Conservation (phyloP, 2,113 vertebrate species). For the Heteronetta atricapilla region DNA sequence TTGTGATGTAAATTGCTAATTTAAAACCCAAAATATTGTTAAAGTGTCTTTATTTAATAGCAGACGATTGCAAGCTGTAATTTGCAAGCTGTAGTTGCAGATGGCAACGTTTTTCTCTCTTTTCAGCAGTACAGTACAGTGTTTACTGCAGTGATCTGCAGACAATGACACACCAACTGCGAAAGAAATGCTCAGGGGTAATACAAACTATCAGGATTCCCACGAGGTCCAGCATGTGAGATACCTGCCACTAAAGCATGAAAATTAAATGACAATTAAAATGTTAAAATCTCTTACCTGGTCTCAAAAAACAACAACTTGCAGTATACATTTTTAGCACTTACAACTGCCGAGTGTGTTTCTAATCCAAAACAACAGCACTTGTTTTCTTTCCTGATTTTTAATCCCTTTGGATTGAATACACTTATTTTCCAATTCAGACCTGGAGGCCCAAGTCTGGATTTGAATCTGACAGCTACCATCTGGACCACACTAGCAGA, state of each 20-base stretch:
- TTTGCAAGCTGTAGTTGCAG: constrained; percentile 85
- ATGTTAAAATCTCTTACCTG: not conserved
- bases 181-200: constrained; percentile 60
- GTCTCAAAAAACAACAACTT: not conserved
- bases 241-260: constrained; percentile 8
- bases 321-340: not conserved
- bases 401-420: constrained; percentile 41
- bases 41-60: constrained; percentile 85
- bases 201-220: constrained; percentile 44
- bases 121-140: constrained; percentile 74
- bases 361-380: constrained; percentile 17
- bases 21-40: constrained; percentile 86
- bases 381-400: constrained; percentile 46
- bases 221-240: not conserved
- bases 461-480: constrained; percentile 54
- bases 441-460: constrained; percentile 38
- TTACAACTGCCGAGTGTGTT: not conserved
- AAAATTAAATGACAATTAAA: constrained; percentile 30
- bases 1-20: constrained; percentile 85
- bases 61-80: constrained; percentile 83
- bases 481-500: constrained; percentile 54
- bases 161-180: constrained; percentile 73
- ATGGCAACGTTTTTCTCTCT: constrained; percentile 83
- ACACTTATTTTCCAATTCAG: constrained; percentile 56
- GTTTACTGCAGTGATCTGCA: constrained; percentile 78